These are phyloP conservation scores for Campoletis sonorensis DNA, from an alignment of 1,140 invertebrate species.

Conservation along the genomic window DNA sequence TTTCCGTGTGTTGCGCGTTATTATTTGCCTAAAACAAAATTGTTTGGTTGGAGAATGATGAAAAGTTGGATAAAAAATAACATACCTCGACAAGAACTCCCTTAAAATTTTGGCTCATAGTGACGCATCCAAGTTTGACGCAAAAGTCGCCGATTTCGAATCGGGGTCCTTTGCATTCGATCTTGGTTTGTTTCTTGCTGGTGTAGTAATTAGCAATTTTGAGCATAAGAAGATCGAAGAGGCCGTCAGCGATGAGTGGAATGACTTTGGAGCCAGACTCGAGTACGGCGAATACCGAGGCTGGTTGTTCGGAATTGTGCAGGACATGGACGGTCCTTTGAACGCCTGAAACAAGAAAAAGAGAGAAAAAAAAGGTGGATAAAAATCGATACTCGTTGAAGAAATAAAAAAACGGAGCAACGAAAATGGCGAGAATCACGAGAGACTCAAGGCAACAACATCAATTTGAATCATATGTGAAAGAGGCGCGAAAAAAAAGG, in stretches of 20 bases:
- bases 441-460: slow-evolving; percentile 6
- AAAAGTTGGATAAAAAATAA: slow-evolving; percentile 15
- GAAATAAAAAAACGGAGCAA: neutral
- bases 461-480: slow-evolving; percentile 35
- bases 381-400: neutral
- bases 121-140: slow-evolving; percentile 94
- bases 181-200: slow-evolving; percentile 90
- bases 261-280: slow-evolving; percentile 91
- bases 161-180: slow-evolving; percentile 93
- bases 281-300: slow-evolving; percentile 93
- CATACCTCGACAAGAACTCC: slow-evolving; percentile 94
- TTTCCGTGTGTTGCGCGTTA: too few relatives aligned
- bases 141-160: slow-evolving; percentile 97
- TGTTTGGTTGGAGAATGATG: too few relatives aligned
- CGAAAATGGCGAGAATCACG: slow-evolving; percentile 1
- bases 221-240: slow-evolving; percentile 94
- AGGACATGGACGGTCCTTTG: slow-evolving; percentile 92
- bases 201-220: slow-evolving; percentile 92
- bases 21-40: too few relatives aligned
- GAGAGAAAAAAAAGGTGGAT: neutral
- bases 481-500: neutral
- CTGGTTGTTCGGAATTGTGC: slow-evolving; percentile 96
- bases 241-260: slow-evolving; percentile 90
- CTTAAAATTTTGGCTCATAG: slow-evolving; percentile 95
- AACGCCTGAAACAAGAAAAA: slow-evolving; percentile 68